Conservation (phyloP, 2,888 invertebrate genomes). For the Stegophylla sp. region DNA sequence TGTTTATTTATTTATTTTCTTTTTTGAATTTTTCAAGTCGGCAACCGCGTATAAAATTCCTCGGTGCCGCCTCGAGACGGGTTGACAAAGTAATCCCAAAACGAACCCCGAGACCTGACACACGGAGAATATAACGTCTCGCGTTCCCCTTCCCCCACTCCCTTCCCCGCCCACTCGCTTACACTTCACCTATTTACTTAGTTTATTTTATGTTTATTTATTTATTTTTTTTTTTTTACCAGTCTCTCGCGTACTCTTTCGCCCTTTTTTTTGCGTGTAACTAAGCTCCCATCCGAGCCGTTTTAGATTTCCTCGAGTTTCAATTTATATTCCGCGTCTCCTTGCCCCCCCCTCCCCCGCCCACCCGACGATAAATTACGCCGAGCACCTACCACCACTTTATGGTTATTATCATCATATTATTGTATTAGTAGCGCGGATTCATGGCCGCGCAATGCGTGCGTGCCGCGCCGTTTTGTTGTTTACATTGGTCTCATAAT, state of each 20-base stretch:
- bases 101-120: conserved; percentile 45
- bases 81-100: conserved; percentile 58
- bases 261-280: conserved; percentile 34
- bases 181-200: conserved; percentile 13
- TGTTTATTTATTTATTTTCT: background rate
- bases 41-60: conserved; percentile 37
- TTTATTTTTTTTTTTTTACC: background rate
- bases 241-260: conserved; percentile 4
- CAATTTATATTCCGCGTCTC: conserved; percentile 53
- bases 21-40: background rate
- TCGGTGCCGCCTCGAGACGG: conserved; percentile 29
- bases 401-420: conserved; percentile 52
- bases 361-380: conserved; percentile 50
- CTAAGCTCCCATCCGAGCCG: conserved; percentile 40
- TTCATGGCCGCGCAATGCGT: no score
- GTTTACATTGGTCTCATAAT: no score
- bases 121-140: conserved; percentile 56
- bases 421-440: no score
- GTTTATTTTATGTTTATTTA: no score
- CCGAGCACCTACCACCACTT: conserved; percentile 49
- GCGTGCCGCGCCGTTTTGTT: no score
- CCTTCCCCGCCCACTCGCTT: background rate
- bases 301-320: conserved; percentile 47
- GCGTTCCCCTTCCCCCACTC: background rate
- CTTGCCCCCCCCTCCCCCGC: no score